Base-by-base conservation (phyloP, 53 echinoderm and acorn worm species). In the Zoroaster sp. region DNA sequence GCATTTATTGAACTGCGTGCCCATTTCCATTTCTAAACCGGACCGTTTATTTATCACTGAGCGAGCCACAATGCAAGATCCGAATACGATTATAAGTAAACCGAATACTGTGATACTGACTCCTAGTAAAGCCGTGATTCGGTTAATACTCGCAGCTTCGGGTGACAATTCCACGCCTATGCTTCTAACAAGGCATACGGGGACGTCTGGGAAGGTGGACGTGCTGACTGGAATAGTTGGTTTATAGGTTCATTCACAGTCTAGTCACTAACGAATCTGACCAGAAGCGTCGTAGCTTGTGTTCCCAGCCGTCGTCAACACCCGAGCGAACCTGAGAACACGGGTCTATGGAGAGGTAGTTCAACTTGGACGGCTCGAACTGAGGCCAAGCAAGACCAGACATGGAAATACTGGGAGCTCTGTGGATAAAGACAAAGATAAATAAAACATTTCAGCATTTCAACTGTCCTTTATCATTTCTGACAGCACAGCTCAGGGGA, bases 221-320 rank as follows among this genome's bases (percentile, higher is more conserved):
- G 75, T 32, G 52, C 52, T n/a, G 75, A 14, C 25, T 23, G 75
- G 20, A 2, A 45, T 15, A 8, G 75, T 31, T 11, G 47, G 49
- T 25, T n/a, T n/a, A 11, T 75, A 75, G 75, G 75, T 15, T 44
- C 30, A 11, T 28, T 33, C 14, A 32, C 75, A 3, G 75, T 75
- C 46, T 45, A 3, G 75, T 75, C 46, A 45, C 47, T 21, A 28
- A 5, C 5, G 45, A 9, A n/a, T 44, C 47, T 32, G 75, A 43
- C 75, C 75, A 75, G 47, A 75, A 75, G 49, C 75, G 49, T n/a
- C n/a, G n/a, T 14, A 75, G 75, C 75, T 75, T 75, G 49, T 46
- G 46, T 32, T 44, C 30, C 75, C 75, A 75, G 10, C 47, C 75
- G 12, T 75, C 47, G 32, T 47, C 75, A 12, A 46, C 40, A 32